phyloP scores from a whole-genome alignment of 2,113 vertebrate genomes.

The Megaceryle maxima region DNA sequence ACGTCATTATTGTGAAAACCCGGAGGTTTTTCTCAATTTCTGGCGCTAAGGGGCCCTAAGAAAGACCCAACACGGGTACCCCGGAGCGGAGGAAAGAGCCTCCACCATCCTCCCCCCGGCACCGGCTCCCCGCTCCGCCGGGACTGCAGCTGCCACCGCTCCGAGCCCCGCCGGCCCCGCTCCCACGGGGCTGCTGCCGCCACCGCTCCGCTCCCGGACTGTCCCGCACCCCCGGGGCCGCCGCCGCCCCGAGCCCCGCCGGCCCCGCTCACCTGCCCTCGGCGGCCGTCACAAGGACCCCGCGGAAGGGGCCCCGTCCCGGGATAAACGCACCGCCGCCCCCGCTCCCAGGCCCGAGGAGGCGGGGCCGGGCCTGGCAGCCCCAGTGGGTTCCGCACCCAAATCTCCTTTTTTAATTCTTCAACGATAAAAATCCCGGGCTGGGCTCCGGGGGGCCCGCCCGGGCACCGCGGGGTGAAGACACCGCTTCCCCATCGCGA shows the following conservation, averaged over 20 bases:
- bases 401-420: neutral
- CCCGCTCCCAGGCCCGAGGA: neutral
- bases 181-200: too few species aligned
- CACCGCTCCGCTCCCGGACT: too few species aligned
- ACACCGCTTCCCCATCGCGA: neutral
- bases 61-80: too few species aligned
- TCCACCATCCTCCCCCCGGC: too few species aligned
- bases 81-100: neutral
- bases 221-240: neutral
- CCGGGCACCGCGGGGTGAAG: neutral
- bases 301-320: accelerated
- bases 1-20: accelerated
- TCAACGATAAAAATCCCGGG: neutral
- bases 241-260: neutral
- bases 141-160: too few species aligned
- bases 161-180: too few species aligned
- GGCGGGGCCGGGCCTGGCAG: neutral
- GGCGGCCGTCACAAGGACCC: neutral
- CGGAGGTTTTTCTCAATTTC: accelerated
- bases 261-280: neutral
- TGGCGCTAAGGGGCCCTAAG: accelerated
- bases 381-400: neutral
- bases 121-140: too few species aligned
- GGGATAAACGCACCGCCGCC: neutral
- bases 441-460: neutral